Base-by-base conservation (phyloP, 2,888 invertebrate genomes). In the Aplocera efformata region DNA sequence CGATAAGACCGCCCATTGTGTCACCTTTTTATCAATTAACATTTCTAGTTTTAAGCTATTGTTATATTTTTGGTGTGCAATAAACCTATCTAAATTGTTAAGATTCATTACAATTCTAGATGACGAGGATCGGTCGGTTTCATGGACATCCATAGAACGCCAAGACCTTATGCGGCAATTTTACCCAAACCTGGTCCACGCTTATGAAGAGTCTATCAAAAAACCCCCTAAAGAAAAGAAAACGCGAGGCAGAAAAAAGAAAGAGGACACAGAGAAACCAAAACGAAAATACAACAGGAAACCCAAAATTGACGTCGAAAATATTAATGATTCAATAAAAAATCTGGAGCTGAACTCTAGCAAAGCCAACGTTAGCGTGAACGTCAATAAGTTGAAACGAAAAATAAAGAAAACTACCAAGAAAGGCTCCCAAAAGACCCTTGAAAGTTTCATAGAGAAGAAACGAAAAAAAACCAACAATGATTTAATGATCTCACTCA, bases 71-170 rank as follows among this genome's bases (percentile, higher is more conserved):
- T n/a, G n/a, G n/a, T n/a, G n/a, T n/a, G n/a, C n/a, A n/a, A n/a
- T n/a, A n/a, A n/a, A n/a, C n/a, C n/a, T n/a, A n/a, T n/a, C n/a
- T 17, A 17, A 17, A 5, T 17, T 17, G 13, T 5, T 17, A 2
- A 17, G 13, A 2, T 20, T 7, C 7, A 6, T 32, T 28, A n/a
- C 28, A n/a, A 25, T 58, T 53, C 10, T 60, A 79, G 83, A 81
- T 31, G 66, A 68, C n/a, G 89, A 90, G 58, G 86, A 89, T 56
- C 72, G 72, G 4, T 78, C 85, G 21, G 78, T 82, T 20, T 77
- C 91, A 0, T 92, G 91, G 90, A 90, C 90, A 0, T 93, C 94
- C 1, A 89, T 92, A 13, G 95, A 95, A 67, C 92, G 94, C 0
- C 90, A 92, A 67, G 80, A 89, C 47, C 72, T 92, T 10, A 89